phyloP scores from a whole-genome alignment of 2,113 vertebrate genomes.

The Eulacestoma nigropectus region DNA sequence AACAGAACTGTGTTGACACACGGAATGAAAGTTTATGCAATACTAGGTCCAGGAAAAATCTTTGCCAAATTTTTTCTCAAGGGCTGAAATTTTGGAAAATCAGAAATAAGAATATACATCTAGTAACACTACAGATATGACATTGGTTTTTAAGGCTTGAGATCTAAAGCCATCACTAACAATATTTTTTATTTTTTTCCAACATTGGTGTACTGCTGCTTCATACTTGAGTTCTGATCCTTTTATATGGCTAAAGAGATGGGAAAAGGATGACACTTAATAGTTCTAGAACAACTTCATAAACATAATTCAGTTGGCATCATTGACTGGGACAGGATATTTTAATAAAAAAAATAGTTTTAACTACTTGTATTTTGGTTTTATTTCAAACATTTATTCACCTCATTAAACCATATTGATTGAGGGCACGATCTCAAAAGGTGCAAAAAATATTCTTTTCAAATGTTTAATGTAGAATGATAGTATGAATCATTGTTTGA shows the following conservation, averaged over 20 bases:
- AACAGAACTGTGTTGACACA: not conserved
- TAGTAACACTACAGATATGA: not conserved
- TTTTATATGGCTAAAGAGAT: not conserved
- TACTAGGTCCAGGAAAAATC: not conserved
- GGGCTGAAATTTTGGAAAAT: not conserved
- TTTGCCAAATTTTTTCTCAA: not conserved
- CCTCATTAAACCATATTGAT: not conserved
- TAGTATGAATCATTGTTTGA: not conserved
- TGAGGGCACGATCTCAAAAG: not conserved
- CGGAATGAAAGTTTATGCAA: not conserved
- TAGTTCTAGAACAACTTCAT: not conserved
- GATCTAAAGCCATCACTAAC: not conserved
- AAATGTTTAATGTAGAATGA: not conserved
- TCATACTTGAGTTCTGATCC: not conserved
- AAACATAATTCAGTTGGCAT: not conserved
- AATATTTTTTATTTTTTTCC: not conserved
- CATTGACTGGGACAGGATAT: not conserved
- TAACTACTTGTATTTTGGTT: not conserved
- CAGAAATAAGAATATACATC: not conserved
- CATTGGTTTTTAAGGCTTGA: not conserved
- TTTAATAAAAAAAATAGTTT: conserved; percentile 35
- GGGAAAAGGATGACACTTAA: not conserved
- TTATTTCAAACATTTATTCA: conserved; percentile 21
- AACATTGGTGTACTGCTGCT: not conserved
- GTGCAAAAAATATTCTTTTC: not conserved